These are phyloP conservation scores for Acanthosepion pharaonis DNA, from an alignment of 2,888 invertebrate genomes.

Conservation along the genomic window DNA sequence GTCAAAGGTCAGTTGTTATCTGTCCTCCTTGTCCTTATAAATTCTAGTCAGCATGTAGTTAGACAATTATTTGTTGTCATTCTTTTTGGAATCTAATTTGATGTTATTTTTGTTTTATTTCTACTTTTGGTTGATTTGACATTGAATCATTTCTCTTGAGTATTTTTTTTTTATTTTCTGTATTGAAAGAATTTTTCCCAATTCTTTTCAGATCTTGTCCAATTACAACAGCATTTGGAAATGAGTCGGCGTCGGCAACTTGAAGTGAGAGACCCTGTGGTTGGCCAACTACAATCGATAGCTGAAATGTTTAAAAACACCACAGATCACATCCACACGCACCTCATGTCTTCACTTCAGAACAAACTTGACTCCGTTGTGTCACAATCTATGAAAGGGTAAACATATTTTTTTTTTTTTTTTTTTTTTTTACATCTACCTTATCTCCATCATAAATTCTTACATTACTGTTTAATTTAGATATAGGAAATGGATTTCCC, in stretches of 20 bases:
- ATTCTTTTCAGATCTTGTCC: slow-evolving; percentile 62
- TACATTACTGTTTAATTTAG: no score
- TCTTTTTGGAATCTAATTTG: no score
- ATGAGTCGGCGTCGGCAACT: slow-evolving; percentile 64
- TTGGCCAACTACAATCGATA: slow-evolving; percentile 64
- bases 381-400: slow-evolving; percentile 60
- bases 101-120: no score
- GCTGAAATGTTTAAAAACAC: slow-evolving; percentile 65
- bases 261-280: slow-evolving; percentile 67
- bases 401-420: slow-evolving; percentile 44
- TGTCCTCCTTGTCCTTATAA: no score
- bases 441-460: no score
- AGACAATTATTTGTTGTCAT: no score
- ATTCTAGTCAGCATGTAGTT: no score
- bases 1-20: no score
- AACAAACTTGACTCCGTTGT: slow-evolving; percentile 62
- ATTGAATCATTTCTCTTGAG: no score
- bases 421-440: neutral
- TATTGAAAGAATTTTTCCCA: neutral
- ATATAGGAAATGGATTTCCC: no score
- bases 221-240: slow-evolving; percentile 68
- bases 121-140: no score
- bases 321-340: slow-evolving; percentile 60
- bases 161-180: neutral
- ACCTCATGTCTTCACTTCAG: slow-evolving; percentile 61